Evolutionary conservation across 2,888 invertebrate species (phyloP).

Genomic region (Drosophila mimica): DNA sequence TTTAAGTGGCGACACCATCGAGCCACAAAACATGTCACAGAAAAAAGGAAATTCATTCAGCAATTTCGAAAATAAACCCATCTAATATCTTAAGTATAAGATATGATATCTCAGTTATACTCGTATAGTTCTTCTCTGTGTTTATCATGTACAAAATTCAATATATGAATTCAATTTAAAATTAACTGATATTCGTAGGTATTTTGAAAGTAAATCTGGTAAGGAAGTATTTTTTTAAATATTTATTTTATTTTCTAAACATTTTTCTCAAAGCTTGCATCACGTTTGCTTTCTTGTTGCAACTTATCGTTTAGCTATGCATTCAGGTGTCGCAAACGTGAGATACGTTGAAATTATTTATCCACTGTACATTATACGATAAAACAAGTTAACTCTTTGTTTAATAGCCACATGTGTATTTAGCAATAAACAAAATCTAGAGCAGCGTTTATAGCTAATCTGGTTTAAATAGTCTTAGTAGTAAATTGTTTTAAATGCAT

Average conservation of each 20-base stretch:
- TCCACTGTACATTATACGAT: slow-evolving; percentile 11
- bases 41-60: not conserved
- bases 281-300: slow-evolving; percentile 9
- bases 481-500: not conserved
- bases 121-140: not conserved
- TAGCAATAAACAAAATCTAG: slow-evolving; percentile 15
- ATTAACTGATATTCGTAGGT: not conserved
- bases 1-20: slow-evolving; percentile 2
- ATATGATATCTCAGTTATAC: not conserved
- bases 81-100: not conserved
- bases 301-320: not conserved
- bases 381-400: slow-evolving; percentile 22
- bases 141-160: not conserved
- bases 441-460: slow-evolving; percentile 26
- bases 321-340: slow-evolving; percentile 35
- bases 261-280: slow-evolving; percentile 1
- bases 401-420: slow-evolving; percentile 3
- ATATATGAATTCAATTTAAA: not conserved
- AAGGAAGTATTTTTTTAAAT: not conserved
- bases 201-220: not conserved
- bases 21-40: slow-evolving; percentile 4
- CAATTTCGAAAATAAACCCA: not conserved
- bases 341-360: slow-evolving; percentile 28
- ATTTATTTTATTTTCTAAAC: not conserved
- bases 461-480: slow-evolving; percentile 9